Conservation (phyloP, 64 coral and sea anemone species). For the Trachythela sp. region DNA sequence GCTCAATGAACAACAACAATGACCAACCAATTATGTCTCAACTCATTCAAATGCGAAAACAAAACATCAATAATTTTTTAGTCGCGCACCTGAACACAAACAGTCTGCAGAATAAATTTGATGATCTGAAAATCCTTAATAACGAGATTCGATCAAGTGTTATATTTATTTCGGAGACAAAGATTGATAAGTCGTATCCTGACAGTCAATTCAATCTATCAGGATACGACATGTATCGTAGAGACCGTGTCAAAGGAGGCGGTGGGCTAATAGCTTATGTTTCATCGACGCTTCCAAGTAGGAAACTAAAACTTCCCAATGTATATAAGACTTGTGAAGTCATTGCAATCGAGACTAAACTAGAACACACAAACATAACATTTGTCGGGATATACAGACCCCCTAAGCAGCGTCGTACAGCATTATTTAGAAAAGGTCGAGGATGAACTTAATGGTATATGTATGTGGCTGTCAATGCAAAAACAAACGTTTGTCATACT, state of each 20-base stretch:
- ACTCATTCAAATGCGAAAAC: neutral
- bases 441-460: constrained; percentile 31
- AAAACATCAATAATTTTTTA: neutral
- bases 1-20: too few species aligned
- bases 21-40: neutral
- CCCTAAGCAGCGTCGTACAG: neutral
- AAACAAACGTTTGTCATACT: constrained; percentile 17
- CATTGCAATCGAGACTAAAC: constrained; percentile 21
- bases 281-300: neutral
- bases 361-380: neutral
- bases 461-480: constrained; percentile 44
- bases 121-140: constrained; percentile 23
- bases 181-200: constrained; percentile 51
- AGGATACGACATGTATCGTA: constrained; percentile 30
- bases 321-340: constrained; percentile 15
- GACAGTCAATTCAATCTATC: constrained; percentile 45
- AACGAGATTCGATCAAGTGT: constrained; percentile 20
- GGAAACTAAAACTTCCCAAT: constrained; percentile 8
- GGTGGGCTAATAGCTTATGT: constrained; percentile 37
- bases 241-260: constrained; percentile 47
- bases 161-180: constrained; percentile 51
- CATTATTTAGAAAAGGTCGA: neutral
- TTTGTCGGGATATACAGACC: constrained; percentile 27
- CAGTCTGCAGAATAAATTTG: constrained; percentile 54
- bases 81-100: constrained; percentile 51